Evolutionary conservation across 2,113 vertebrate genomes (phyloP), one percentile per base, ranked within the genome.

Genomic region (Poeciliopsis retropinna): DNA sequence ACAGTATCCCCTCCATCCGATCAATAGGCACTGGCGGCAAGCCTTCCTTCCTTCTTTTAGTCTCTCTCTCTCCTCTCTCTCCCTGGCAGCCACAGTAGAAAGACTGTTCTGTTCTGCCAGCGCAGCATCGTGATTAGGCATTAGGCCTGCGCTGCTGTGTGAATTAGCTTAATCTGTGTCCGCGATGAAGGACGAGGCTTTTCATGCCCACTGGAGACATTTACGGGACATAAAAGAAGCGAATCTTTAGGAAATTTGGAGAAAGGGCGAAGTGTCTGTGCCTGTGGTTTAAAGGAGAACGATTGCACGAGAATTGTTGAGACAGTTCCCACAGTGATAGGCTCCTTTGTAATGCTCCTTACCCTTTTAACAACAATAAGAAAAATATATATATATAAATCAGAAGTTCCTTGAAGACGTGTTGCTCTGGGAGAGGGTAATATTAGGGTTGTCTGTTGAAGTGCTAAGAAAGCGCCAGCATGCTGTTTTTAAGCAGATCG

Each of bases 111-210:
- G 87, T 93, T 93, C 82, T 88, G 91, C 89, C 85, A 68, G 81
- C 85, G 29, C 90, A 87, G 92, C 88, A 85, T 72, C 87, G 88
- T 89, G 92, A 93, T 91, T 91, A 92, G 86, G 84, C 89, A 90
- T 92, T 89, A 86, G 89, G 84, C 86, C 85, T 31, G 81, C 29
- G 86, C 87, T 83, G 87, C 87, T 89, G 88, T 85, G 90, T 85
- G 89, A 92, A 93, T 91, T 92, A 91, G 90, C 85, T 84, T 91
- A 91, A 92, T 91, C 90, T 86, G 89, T 91, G 92, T 92, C 92
- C 83, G 77, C 64, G 70, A 82, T 89, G 90, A 93, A 91, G 91
- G 91, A 91, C 91, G 75, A 80, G 81, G 82, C 89, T 88, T 90
- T 90, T 87, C 88, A 80, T 84, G 86, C 81, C 81, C 88, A 88